Evolutionary conservation across 2,888 invertebrate genomes (phyloP), one percentile per base, ranked within the genome.

Genomic region (Smittia sp.): DNA sequence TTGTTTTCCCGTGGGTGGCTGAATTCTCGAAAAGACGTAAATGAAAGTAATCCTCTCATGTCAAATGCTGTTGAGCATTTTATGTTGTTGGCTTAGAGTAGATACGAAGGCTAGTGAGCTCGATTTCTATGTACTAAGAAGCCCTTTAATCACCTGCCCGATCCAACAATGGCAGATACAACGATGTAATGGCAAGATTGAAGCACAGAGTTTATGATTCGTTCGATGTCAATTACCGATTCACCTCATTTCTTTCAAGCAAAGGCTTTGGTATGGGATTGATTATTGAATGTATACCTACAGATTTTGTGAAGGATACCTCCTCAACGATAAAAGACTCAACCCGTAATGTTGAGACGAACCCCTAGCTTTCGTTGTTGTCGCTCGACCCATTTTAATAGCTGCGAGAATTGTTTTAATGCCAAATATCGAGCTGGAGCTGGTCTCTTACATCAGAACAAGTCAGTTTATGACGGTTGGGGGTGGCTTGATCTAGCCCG

Each of bases 61-160:
- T 58, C 58, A 58, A 58, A 58, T 22, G 58, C 58, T 58, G 58
- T 58, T 58, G 58, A 58, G n/a, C 58, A 58, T 58, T 58, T 58
- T 58, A 58, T 58, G 58, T 22, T 13, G 58, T 6, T 22, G 13
- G 58, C 58, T 58, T 58, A 58, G 15, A 15, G 46, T 46, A n/a
- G 15, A n/a, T n/a, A n/a, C n/a, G n/a, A 32, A 46, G 46, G 46
- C 32, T 32, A 9, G 32, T 32, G 9, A 32, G 9, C 3, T 6
- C 32, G 9, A 32, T 6, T 32, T 32, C 32, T n/a, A n/a, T n/a
- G n/a, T n/a, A n/a, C 32, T 9, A 6, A 6, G 32, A 32, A 32
- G 32, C 32, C n/a, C 32, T 32, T 32, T 32, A 32, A 32, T 32
- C 32, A 32, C 32, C 32, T 32, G 32, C 32, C 9, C 32, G 4